Percentiles rank a stretch among this genome's conserved stretches.
phyloP scores from a whole-genome alignment of 2,797 vertebrate species.

The Ptychobarbus kaznakovi region DNA sequence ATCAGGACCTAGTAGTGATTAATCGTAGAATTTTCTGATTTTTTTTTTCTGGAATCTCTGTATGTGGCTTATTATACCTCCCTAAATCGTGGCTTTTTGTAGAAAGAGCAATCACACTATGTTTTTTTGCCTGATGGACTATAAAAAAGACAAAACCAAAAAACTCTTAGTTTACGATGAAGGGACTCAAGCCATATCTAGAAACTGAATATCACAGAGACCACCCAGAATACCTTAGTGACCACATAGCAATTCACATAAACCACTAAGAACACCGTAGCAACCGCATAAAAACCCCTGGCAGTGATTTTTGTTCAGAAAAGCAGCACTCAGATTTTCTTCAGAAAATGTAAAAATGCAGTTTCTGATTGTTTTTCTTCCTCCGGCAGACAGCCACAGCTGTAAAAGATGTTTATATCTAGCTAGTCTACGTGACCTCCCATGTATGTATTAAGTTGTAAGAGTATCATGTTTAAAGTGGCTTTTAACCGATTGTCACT shows the following conservation, averaged over 20 bases:
- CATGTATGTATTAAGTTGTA: conserved; percentile 59
- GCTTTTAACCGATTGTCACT: conserved; percentile 61
- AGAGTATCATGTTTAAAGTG: conserved; percentile 65
- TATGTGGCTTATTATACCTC: background rate
- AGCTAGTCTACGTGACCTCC: conserved; percentile 53
- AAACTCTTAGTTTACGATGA: background rate
- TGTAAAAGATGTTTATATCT: conserved; percentile 56
- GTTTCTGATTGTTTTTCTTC: conserved; percentile 47
- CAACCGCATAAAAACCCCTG: background rate
- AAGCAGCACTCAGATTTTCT: conserved; percentile 5
- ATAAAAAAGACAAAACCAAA: background rate
- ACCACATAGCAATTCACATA: conserved; percentile 12
- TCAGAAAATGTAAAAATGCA: conserved; percentile 34
- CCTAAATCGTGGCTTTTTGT: background rate
- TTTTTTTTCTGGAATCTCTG: background rate
- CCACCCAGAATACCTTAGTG: conserved; percentile 31
- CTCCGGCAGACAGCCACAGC: conserved; percentile 47
- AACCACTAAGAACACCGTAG: conserved; percentile 39
- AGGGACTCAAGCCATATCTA: conserved; percentile 19
- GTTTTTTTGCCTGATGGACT: background rate
- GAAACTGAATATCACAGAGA: conserved; percentile 32
- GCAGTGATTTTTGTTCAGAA: conserved; percentile 14
- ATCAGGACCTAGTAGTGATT: background rate
- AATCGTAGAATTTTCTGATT: background rate
- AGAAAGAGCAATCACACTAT: background rate